Evolutionary conservation across 2,113 vertebrate species (phyloP).

Genomic region (mouse (Mus musculus)): DNA sequence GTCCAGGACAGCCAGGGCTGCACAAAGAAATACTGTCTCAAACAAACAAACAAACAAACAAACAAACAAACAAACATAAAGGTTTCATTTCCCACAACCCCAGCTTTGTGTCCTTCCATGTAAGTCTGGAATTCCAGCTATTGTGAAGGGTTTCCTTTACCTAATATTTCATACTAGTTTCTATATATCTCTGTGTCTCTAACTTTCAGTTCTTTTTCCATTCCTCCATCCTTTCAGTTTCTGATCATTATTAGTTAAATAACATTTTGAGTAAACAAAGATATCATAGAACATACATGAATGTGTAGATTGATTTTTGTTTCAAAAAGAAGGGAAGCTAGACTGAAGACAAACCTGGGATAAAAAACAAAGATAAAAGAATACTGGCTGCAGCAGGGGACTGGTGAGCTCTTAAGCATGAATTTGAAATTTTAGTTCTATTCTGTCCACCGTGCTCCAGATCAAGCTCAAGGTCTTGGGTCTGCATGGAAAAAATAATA

Average conservation of each 20-base stretch:
- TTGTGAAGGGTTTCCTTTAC: neutral
- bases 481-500: neutral
- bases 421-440: neutral
- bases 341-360: neutral
- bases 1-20: neutral
- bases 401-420: neutral
- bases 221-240: neutral
- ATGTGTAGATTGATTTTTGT: neutral
- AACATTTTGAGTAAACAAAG: neutral
- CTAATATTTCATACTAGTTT: neutral
- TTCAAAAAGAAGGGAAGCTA: neutral
- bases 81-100: constrained; percentile 20
- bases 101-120: neutral
- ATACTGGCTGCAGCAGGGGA: neutral
- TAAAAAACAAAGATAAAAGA: neutral
- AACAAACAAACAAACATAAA: neutral
- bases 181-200: neutral
- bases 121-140: neutral
- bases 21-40: neutral
- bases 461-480: no score
- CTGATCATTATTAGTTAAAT: neutral
- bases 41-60: neutral
- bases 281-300: neutral
- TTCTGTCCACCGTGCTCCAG: neutral
- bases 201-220: neutral